Percentiles rank a stretch among this genome's conserved stretches.
Evolutionary conservation across 2,113 vertebrate genomes (phyloP).

Genomic region (Gobiocypris rarus): DNA sequence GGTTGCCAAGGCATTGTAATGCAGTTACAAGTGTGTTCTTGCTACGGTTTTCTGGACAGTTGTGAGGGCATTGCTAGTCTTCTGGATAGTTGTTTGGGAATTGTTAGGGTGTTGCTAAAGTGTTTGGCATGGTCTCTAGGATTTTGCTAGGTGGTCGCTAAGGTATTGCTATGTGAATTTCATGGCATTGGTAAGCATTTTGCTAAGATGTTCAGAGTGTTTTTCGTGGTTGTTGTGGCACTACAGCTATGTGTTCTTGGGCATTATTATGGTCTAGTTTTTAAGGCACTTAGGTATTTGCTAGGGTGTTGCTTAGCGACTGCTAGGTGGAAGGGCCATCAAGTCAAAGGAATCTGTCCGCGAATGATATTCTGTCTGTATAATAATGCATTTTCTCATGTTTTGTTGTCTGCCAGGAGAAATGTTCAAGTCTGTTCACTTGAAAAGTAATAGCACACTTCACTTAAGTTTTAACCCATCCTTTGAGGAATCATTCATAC

Average conservation of each 20-base stretch:
- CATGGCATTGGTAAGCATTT: not conserved
- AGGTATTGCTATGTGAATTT: not conserved
- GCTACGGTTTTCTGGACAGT: no score
- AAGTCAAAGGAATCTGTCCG: no score
- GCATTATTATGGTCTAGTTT: no score
- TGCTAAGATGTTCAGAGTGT: not conserved
- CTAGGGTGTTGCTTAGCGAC: not conserved
- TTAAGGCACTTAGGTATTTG: not conserved
- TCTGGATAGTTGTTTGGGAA: not conserved
- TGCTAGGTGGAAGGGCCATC: no score
- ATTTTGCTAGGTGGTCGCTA: not conserved
- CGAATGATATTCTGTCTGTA: no score
- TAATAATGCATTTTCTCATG: no score
- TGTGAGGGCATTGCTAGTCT: not conserved
- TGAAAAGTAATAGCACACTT: not conserved
- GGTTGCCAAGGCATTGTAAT: not conserved
- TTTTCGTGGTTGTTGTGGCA: not conserved
- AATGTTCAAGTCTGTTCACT: not conserved
- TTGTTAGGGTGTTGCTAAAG: not conserved
- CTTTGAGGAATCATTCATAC: no score
- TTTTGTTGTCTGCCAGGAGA: not conserved
- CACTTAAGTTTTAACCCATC: no score
- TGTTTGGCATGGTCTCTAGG: not conserved
- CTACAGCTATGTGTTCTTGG: no score
- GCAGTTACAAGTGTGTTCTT: not conserved